Evolutionary conservation across 1,140 invertebrate genomes (phyloP).

Genomic region (Scaptodrosophila lebanonensis): DNA sequence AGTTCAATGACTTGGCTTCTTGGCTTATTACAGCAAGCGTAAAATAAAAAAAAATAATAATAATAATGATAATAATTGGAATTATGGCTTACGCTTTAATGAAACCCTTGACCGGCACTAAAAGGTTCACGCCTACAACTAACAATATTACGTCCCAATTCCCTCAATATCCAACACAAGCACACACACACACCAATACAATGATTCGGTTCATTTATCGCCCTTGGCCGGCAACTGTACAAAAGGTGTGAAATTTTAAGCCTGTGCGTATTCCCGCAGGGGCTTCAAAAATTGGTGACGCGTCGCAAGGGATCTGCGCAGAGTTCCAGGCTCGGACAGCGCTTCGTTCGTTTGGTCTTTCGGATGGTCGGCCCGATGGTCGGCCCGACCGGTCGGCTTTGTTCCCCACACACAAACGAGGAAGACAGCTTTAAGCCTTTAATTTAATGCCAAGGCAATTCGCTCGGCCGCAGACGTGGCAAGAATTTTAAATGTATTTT

Average conservation of each 20-base stretch:
- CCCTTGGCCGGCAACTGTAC: constrained; percentile 42
- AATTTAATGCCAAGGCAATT: constrained; percentile 62
- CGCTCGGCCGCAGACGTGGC: constrained; percentile 52
- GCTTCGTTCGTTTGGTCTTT: constrained; percentile 11
- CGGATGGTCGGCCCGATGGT: constrained; percentile 13
- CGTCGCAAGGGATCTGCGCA: constrained; percentile 10
- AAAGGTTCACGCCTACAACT: constrained; percentile 44
- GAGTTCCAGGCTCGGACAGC: constrained; percentile 3
- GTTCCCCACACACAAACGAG: too few species aligned
- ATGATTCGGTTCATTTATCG: too few species aligned
- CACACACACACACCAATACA: too few species aligned
- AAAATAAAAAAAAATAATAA: too few species aligned
- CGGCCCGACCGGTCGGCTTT: too few species aligned
- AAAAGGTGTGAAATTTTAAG: constrained; percentile 58
- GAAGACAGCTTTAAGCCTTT: constrained; percentile 34
- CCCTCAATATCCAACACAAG: not conserved
- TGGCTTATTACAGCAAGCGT: constrained; percentile 38
- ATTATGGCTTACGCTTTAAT: constrained; percentile 50
- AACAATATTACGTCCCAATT: not conserved
- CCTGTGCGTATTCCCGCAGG: constrained; percentile 56
- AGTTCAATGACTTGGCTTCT: constrained; percentile 39
- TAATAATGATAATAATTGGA: constrained; percentile 36
- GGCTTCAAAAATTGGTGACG: constrained; percentile 11
- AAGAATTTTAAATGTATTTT: constrained; percentile 62
- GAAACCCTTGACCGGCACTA: constrained; percentile 12